Evolutionary conservation across 2,113 vertebrate species (phyloP), one percentile per base, ranked within the genome.

Genomic region (Oryzias woworae): DNA sequence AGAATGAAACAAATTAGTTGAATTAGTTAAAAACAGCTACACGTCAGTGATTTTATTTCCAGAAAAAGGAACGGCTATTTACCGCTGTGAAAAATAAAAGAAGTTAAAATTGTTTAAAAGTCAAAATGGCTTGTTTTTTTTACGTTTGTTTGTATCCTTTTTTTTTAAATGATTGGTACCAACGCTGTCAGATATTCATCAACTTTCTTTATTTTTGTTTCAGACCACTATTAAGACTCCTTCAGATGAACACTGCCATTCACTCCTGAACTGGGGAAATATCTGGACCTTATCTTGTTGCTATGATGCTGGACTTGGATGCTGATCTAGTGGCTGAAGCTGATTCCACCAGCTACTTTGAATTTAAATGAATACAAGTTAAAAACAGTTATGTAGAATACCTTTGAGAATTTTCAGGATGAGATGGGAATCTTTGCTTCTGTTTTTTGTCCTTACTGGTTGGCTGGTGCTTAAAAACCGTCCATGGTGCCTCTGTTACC

Each of bases 391-490:
- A 31, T 17, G 14, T 0, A 24, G 15, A 14, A 3, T 0, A 7
- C 45, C 18, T n/a, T 14, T 15, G 22, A 49, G 14, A 14, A 28
- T 12, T 15, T 22, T 47, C 12, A 54, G 26, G 26, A 86, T 84
- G 81, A 71, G 16, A 26, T 18, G 17, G 48, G 5, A 6, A 12
- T 16, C 15, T 1, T 1, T 60, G n/a, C 20, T 70, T 1, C 6
- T 82, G 43, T n/a, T 31, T 16, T 50, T 61, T 20, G 24, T 72
- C 18, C 18, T 50, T 78, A 1, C 50, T 87, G 50, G 45, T 5
- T 4, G 14, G 24, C 55, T 55, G 61, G 28, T 53, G 28, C 31
- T 0, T 62, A 31, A 63, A 1, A 8, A 17, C 7, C 3, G 23
- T 49, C 8, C 0, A n/a, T 2, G n/a, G 55, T 0, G 42, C 72